These are phyloP conservation scores for Tuta absoluta DNA, from an alignment of 2,888 invertebrate genomes.

Conservation along the genomic window DNA sequence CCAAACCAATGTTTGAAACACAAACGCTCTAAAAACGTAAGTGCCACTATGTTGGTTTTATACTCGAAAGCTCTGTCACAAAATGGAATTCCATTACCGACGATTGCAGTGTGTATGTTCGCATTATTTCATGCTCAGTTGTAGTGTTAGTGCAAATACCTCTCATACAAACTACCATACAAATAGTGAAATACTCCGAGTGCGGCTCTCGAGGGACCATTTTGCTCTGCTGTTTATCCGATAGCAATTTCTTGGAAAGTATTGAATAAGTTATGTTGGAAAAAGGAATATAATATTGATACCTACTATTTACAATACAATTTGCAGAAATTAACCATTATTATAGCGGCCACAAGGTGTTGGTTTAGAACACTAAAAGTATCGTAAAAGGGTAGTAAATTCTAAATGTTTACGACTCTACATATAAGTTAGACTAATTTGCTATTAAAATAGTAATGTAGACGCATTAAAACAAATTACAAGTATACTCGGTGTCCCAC, in stretches of 20 bases:
- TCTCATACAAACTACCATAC: constrained; percentile 7
- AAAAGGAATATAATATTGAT: neutral
- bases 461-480: too few species aligned
- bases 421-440: too few species aligned
- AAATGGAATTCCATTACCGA: constrained; percentile 21
- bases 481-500: too few species aligned
- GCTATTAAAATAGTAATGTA: too few species aligned
- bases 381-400: neutral
- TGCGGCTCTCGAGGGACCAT: constrained; percentile 6
- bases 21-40: constrained; percentile 3
- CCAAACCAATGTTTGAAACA: neutral
- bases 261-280: neutral
- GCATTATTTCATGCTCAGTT: constrained; percentile 18
- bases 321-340: neutral
- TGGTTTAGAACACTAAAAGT: neutral
- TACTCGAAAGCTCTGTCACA: constrained; percentile 7
- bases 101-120: constrained; percentile 5
- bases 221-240: constrained; percentile 9
- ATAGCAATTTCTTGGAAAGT: constrained; percentile 9
- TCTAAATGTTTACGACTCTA: neutral
- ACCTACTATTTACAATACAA: neutral
- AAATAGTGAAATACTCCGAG: constrained; percentile 11
- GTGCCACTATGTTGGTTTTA: neutral
- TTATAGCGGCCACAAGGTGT: neutral
- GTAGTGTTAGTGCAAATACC: constrained; percentile 17